Evolutionary conservation across 2,113 vertebrate species (phyloP).

Genomic region (Elephas maximus): DNA sequence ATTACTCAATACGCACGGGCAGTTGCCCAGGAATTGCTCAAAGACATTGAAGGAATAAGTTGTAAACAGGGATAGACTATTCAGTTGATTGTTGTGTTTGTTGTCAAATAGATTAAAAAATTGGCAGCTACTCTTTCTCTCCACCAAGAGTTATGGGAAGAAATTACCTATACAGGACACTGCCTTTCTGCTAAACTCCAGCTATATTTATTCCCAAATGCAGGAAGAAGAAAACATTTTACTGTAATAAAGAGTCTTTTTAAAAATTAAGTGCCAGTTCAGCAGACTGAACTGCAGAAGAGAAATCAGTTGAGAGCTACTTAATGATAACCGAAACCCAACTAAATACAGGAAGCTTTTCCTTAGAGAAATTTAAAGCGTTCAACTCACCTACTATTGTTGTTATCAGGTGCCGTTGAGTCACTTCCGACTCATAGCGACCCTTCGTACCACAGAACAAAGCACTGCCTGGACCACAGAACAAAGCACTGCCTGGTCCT

Average conservation of each 20-base stretch:
- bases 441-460: too few species aligned
- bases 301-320: not conserved
- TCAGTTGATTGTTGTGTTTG: not conserved
- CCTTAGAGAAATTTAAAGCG: not conserved
- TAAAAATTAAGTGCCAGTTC: not conserved
- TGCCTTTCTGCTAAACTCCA: not conserved
- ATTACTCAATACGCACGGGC: accelerated
- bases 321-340: not conserved
- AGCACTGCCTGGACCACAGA: too few species aligned
- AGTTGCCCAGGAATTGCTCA: not conserved
- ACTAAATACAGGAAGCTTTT: not conserved
- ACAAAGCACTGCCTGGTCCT: too few species aligned
- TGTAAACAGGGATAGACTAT: not conserved
- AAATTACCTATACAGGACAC: not conserved
- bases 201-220: not conserved
- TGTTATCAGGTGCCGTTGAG: too few species aligned
- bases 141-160: not conserved
- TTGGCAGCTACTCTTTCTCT: not conserved
- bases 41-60: not conserved
- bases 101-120: not conserved
- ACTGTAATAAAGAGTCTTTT: not conserved
- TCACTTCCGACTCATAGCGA: too few species aligned
- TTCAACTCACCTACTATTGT: too few species aligned
- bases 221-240: not conserved
- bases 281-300: not conserved